These are phyloP conservation scores for Spongilla lacustris DNA, from an alignment of 37 sponge, comb jelly and placozoan species.

Conservation along the genomic window DNA sequence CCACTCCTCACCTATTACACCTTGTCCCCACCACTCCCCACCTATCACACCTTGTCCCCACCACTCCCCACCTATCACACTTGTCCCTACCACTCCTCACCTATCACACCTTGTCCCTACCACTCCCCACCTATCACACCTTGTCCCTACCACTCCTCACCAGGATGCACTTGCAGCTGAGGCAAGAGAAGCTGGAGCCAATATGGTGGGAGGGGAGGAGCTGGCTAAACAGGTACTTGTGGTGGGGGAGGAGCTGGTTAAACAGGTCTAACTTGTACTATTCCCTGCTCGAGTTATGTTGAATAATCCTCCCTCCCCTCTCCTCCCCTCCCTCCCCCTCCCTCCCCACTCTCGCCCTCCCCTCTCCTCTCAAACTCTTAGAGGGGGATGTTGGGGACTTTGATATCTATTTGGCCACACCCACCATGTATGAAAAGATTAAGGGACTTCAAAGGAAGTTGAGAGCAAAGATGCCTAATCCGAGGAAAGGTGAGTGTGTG, in stretches of 20 bases:
- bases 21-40: too few species aligned
- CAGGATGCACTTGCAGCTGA: constrained; percentile 5
- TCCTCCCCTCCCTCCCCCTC: constrained; percentile 3
- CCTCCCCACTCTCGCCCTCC: not conserved
- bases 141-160: not conserved
- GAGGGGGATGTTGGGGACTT: constrained; percentile 16
- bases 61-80: too few species aligned
- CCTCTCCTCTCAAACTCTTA: not conserved
- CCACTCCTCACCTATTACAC: too few species aligned
- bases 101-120: too few species aligned
- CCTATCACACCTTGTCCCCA: too few species aligned
- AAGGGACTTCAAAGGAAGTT: constrained; percentile 51
- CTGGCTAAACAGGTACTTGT: constrained; percentile 36
- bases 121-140: too few species aligned
- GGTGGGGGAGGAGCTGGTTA: not conserved
- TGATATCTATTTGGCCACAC: constrained; percentile 56
- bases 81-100: too few species aligned
- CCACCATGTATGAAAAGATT: constrained; percentile 39
- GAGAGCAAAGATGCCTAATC: constrained; percentile 52
- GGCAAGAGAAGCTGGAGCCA: constrained; percentile 39
- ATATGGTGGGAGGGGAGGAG: constrained; percentile 55
- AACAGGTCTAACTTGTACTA: not conserved
- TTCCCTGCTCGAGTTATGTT: not conserved
- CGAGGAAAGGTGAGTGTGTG: constrained; percentile 42
- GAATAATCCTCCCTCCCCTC: not conserved